Conservation (phyloP, 2,113 vertebrate species). For the Nipponia nippon region DNA sequence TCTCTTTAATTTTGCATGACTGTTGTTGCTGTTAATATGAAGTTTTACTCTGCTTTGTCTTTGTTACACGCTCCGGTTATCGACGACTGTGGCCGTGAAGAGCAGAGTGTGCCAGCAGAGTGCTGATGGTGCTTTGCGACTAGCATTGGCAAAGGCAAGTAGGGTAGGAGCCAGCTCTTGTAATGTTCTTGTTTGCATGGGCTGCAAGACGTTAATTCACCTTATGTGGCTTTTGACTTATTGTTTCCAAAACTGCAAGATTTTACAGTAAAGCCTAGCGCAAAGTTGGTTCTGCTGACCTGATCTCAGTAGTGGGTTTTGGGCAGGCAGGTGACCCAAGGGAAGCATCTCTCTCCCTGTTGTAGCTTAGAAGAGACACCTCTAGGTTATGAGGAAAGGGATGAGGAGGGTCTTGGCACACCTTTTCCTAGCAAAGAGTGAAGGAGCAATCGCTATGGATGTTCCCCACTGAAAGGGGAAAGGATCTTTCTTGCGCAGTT, state of each 20-base stretch:
- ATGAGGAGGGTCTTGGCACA: neutral
- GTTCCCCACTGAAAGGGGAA: neutral
- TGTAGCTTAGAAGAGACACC: neutral
- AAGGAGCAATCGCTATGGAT: neutral
- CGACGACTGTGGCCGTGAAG: neutral
- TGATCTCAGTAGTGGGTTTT: neutral
- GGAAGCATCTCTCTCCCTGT: neutral
- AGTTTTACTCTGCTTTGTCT: neutral
- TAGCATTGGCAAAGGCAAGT: neutral
- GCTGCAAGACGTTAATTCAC: neutral
- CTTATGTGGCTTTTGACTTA: neutral
- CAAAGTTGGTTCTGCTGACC: neutral
- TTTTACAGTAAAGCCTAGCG: neutral
- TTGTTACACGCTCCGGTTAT: neutral
- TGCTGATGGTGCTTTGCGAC: rapidly evolving
- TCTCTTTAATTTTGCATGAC: neutral
- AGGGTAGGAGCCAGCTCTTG: neutral
- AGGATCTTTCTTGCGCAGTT: neutral
- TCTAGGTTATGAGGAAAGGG: neutral
- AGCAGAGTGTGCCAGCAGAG: neutral
- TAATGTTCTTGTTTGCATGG: neutral
- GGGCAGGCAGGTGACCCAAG: neutral
- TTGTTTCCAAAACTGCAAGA: neutral
- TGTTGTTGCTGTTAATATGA: neutral
- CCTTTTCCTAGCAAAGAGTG: neutral